phyloP scores from a whole-genome alignment of 2,113 vertebrate genomes.

The Rhombomys opimus region DNA sequence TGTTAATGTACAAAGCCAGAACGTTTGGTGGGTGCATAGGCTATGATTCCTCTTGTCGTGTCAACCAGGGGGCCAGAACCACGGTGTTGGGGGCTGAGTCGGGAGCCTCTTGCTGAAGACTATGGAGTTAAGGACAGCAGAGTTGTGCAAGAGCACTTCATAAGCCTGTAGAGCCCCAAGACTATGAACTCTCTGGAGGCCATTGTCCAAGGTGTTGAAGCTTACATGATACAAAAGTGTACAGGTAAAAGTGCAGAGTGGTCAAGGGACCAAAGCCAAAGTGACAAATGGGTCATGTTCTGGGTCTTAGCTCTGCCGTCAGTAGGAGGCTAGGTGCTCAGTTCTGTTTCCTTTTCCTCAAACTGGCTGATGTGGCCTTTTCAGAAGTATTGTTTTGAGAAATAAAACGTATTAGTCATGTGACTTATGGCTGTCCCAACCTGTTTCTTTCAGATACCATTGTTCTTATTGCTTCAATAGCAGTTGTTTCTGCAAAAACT shows the following conservation, averaged over 20 bases:
- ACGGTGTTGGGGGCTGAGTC: background rate
- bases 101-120: background rate
- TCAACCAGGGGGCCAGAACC: background rate
- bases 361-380: background rate
- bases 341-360: background rate
- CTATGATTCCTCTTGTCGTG: background rate
- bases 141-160: background rate
- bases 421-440: conserved; percentile 81
- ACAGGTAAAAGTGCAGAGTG: background rate
- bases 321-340: background rate
- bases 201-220: background rate
- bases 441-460: conserved; percentile 95
- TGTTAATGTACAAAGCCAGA: background rate
- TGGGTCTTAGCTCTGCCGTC: background rate
- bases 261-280: background rate
- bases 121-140: too few relatives aligned
- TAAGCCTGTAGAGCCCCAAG: background rate
- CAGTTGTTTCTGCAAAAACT: conserved; percentile 98
- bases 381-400: background rate
- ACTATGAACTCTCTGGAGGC: background rate
- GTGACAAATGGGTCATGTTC: background rate
- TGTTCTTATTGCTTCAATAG: conserved; percentile 98
- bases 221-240: background rate
- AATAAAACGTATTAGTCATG: background rate
- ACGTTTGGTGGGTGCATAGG: background rate